These are phyloP conservation scores for Tethea ocularis DNA, from an alignment of 2,888 invertebrate genomes.

Conservation along the genomic window DNA sequence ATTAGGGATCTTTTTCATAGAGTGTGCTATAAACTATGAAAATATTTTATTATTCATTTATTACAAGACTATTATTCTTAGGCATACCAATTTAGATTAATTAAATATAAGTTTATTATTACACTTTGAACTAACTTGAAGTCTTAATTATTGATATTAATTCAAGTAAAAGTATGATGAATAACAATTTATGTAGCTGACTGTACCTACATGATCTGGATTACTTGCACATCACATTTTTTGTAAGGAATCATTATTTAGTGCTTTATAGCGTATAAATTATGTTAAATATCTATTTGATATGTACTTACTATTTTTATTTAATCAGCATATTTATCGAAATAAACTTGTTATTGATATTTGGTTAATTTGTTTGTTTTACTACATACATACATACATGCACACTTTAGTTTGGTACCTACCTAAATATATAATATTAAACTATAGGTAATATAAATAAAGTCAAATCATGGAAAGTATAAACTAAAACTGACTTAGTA, in stretches of 20 bases:
- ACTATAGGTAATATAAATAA: too few species aligned
- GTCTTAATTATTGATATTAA: not conserved
- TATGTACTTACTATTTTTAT: slow-evolving; percentile 64
- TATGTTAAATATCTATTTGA: slow-evolving; percentile 56
- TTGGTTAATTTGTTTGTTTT: slow-evolving; percentile 64
- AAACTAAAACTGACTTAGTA: too few species aligned
- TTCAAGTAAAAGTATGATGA: slow-evolving; percentile 6
- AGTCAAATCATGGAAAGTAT: too few species aligned
- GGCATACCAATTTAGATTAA: not conserved
- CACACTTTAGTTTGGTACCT: too few species aligned
- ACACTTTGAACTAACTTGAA: slow-evolving; percentile 12
- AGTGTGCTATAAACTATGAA: too few species aligned
- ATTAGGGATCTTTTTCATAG: too few species aligned
- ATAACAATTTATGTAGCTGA: slow-evolving; percentile 1
- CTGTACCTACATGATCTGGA: not conserved
- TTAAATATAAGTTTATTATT: not conserved
- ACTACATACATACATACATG: too few species aligned
- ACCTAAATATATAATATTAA: too few species aligned
- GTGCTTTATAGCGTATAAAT: slow-evolving; percentile 50
- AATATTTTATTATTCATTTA: not conserved
- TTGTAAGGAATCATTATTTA: slow-evolving; percentile 40
- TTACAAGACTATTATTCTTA: not conserved
- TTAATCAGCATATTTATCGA: slow-evolving; percentile 72
- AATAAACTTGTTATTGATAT: slow-evolving; percentile 79
- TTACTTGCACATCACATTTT: not conserved